Conservation (phyloP, 2,113 vertebrate species). For the Trichomycterus rosablanca region DNA sequence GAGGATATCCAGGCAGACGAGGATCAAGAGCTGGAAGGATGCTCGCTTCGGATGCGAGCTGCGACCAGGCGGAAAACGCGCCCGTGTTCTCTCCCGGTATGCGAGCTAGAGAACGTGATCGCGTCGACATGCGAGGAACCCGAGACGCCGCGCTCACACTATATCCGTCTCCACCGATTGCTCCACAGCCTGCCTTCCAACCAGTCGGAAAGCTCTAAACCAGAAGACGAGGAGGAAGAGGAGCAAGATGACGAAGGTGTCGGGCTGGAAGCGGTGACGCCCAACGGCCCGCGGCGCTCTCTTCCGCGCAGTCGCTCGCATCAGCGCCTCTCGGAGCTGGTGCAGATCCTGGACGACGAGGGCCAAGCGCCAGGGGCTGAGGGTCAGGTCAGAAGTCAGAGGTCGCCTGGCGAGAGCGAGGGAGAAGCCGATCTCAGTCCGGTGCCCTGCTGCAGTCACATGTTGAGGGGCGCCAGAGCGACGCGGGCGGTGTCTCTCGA, state of each 20-base stretch:
- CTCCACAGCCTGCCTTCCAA: conserved; percentile 80
- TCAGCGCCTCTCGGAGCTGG: conserved; percentile 62
- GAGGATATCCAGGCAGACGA: conserved; percentile 35
- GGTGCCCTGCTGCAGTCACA: conserved; percentile 70
- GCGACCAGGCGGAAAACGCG: conserved; percentile 70
- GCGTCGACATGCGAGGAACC: conserved; percentile 78
- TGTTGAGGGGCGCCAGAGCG: conserved; percentile 55
- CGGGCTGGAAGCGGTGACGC: conserved; percentile 28
- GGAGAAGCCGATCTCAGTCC: conserved; percentile 69
- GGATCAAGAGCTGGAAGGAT: conserved; percentile 47
- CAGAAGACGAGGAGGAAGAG: conserved; percentile 25
- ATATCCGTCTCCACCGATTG: conserved; percentile 81
- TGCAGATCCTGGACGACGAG: conserved; percentile 62
- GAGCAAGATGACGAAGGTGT: conserved; percentile 30
- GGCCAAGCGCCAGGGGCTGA: conserved; percentile 55
- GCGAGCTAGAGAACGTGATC: conserved; percentile 82
- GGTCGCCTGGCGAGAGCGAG: conserved; percentile 65
- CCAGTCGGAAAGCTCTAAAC: conserved; percentile 41
- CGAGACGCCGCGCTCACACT: conserved; percentile 81
- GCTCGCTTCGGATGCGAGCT: conserved; percentile 58
- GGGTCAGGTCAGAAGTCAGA: conserved; percentile 69
- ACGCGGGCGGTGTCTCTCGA: conserved; percentile 78
- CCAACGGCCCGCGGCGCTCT: conserved; percentile 48
- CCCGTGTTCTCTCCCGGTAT: conserved; percentile 80
- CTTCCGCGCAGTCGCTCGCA: conserved; percentile 56